These are phyloP conservation scores for Spea hammondii DNA, from an alignment of 2,797 vertebrate genomes.

Conservation along the genomic window DNA sequence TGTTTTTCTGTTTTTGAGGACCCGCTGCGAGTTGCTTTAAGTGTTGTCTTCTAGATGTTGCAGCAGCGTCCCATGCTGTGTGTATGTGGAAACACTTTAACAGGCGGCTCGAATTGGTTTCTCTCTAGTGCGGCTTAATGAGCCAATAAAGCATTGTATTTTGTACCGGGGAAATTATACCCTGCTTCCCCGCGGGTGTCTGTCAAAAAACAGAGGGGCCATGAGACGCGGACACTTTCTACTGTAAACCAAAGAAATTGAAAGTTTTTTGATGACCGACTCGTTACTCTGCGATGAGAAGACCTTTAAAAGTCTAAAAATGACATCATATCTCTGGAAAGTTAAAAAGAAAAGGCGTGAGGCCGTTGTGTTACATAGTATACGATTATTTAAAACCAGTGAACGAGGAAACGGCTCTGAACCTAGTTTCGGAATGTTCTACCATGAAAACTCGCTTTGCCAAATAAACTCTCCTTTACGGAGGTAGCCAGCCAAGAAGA, in stretches of 20 bases:
- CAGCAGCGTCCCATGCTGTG: constrained; percentile 33
- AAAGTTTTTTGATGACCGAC: no score
- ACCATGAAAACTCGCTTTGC: no score
- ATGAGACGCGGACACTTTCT: constrained; percentile 10
- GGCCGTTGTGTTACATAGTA: no score
- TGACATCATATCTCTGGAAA: no score
- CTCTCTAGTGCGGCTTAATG: constrained; percentile 41
- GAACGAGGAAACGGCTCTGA: no score
- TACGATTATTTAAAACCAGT: no score
- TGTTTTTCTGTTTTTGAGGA: constrained; percentile 12
- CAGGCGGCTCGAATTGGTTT: constrained; percentile 34
- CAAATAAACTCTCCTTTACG: no score
- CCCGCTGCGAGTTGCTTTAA: constrained; percentile 34
- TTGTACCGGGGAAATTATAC: constrained; percentile 38
- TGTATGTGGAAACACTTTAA: constrained; percentile 29
- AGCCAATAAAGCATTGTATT: constrained; percentile 34
- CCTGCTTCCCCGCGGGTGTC: constrained; percentile 25
- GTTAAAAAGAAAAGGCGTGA: no score
- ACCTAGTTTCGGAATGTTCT: no score
- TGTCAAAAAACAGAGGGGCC: background rate
- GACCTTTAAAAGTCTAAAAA: no score
- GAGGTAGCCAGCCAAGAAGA: no score
- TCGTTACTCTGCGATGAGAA: no score
- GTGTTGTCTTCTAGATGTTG: constrained; percentile 23
- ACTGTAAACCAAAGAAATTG: constrained; percentile 22